Evolutionary conservation across 2,888 invertebrate genomes (phyloP), one percentile per base, ranked within the genome.

Genomic region (Carpatolechia fugitivella): DNA sequence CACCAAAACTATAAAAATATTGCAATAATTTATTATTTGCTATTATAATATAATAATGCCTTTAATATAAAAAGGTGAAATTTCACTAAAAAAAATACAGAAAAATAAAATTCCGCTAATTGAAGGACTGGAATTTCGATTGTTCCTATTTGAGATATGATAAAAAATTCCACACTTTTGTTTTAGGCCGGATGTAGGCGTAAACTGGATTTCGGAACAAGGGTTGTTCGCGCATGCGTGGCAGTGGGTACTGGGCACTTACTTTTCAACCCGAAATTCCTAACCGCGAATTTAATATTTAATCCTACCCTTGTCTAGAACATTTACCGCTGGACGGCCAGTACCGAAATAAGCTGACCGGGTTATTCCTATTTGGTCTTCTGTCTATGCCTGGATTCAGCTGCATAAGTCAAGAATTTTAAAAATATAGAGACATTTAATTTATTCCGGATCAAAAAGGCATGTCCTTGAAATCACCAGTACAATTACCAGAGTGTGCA

Each of bases 241-340:
- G 73, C 68, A 60, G 13, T 44, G 44, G 44, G 20, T 20, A 44
- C 24, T 44, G 44, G 44, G 44, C 74, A 70, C 76, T 80, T 81
- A 79, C 82, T 85, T 87, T 89, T 81, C 85, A 82, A 78, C 82
- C 82, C 82, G 66, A 87, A 88, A 89, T 87, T 87, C 84, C 86
- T 83, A 82, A 86, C 82, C 85, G 79, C 84, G 80, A 85, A 82
- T 88, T 89, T 88, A 89, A 90, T 90, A 89, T 90, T 90, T 88
- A 89, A 90, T 85, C 80, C 76, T 80, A 85, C 87, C 87, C 89
- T 86, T 86, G 87, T 88, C 87, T 89, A 87, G 83, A 87, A 77
- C 84, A 85, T 88, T 89, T 85, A 88, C 83, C 80, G 77, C 71
- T 68, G 75, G 70, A 72, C 78, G 74, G 80, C 77, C 72, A 69